Percentiles rank a stretch among this genome's conserved stretches.
Conservation (phyloP, 2,113 vertebrate species). For the Enhydra lutris region DNA sequence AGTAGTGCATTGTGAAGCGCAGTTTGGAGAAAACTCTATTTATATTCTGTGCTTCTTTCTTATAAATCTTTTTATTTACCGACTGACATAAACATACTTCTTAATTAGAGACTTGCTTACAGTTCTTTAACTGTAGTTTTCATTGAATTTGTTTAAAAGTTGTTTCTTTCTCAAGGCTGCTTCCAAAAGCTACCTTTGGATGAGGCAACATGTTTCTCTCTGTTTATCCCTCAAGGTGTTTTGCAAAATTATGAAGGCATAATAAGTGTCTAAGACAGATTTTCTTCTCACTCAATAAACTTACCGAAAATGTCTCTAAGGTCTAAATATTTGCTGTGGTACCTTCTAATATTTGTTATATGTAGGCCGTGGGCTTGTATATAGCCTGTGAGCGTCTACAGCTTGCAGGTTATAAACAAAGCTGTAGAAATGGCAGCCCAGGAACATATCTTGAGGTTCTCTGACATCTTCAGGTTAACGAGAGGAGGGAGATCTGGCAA, state of each 20-base stretch:
- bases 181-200: neutral
- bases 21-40: neutral
- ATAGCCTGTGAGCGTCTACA: neutral
- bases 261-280: neutral
- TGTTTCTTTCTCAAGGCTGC: neutral
- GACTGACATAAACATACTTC: neutral
- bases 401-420: neutral
- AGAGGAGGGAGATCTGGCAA: neutral
- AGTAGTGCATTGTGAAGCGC: rapidly evolving
- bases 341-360: neutral
- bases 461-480: neutral
- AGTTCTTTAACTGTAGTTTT: neutral
- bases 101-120: neutral
- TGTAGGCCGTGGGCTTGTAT: neutral
- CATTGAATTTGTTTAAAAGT: neutral
- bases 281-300: neutral
- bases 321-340: neutral
- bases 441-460: neutral
- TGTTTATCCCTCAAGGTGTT: neutral
- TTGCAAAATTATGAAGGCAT: neutral
- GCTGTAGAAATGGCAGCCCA: neutral
- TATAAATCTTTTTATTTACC: neutral
- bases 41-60: neutral
- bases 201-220: neutral
- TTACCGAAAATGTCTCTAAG: neutral